phyloP scores from a whole-genome alignment of 2,113 vertebrate genomes.

The Macheiramphus alcinus region DNA sequence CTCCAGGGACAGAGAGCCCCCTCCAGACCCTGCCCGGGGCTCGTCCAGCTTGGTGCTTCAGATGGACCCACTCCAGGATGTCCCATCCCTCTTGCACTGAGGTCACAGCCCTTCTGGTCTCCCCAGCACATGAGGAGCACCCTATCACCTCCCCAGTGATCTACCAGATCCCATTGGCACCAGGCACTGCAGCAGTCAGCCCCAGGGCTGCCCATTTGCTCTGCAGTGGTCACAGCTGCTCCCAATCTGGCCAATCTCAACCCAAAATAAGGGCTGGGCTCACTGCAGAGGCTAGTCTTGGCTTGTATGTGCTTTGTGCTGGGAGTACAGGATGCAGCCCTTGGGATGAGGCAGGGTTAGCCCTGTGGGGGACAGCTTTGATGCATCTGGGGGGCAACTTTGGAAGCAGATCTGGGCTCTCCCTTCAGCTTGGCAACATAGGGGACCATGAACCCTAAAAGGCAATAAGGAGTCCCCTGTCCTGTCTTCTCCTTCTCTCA shows the following conservation, averaged over 20 bases:
- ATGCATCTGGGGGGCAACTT: background rate
- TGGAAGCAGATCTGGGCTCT: background rate
- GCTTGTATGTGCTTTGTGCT: background rate
- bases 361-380: background rate
- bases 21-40: background rate
- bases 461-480: background rate
- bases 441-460: background rate
- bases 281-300: accelerated
- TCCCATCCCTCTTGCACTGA: background rate
- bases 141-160: background rate
- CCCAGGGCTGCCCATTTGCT: background rate
- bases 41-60: background rate
- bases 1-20: background rate
- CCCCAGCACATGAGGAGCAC: background rate
- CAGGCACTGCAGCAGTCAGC: background rate
- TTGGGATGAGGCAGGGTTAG: background rate
- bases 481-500: background rate
- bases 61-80: background rate
- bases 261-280: background rate
- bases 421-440: background rate
- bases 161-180: background rate
- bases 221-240: background rate
- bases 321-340: background rate
- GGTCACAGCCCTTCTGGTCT: background rate
- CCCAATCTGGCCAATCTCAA: background rate